A percentile compares a stretch with the other conserved stretches of the same genome.
Conservation (phyloP, 2,113 vertebrate species). For the Phyllostomus discolor region DNA sequence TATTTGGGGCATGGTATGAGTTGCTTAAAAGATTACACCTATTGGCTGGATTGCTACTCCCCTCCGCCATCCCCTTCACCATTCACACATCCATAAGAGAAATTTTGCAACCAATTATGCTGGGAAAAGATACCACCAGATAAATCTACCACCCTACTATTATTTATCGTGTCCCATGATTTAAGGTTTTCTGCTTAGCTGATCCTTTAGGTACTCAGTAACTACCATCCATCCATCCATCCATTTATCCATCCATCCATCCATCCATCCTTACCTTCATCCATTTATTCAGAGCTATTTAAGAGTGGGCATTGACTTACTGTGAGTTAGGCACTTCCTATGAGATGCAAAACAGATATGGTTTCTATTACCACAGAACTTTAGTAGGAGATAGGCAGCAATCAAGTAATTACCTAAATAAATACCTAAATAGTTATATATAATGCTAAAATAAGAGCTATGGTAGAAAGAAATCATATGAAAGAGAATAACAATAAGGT, state of each 20-base stretch:
- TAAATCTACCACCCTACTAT: background rate
- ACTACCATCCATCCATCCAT: background rate
- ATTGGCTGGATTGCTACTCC: background rate
- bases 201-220: background rate
- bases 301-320: background rate
- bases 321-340: background rate
- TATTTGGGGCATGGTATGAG: background rate
- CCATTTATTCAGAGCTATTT: background rate
- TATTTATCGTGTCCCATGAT: background rate
- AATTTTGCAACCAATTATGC: background rate
- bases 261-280: background rate
- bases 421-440: background rate
- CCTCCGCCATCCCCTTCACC: background rate
- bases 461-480: background rate
- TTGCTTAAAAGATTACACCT: background rate
- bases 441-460: background rate
- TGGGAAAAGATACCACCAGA: background rate
- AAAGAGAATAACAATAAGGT: background rate
- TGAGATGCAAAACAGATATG: background rate
- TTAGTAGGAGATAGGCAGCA: background rate
- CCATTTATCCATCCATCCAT: background rate
- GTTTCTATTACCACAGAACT: background rate
- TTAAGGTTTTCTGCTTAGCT: background rate
- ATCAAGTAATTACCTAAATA: background rate
- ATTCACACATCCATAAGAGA: background rate